phyloP scores from a whole-genome alignment of 2,797 vertebrate genomes.

The Tauraco hartlaubi region DNA sequence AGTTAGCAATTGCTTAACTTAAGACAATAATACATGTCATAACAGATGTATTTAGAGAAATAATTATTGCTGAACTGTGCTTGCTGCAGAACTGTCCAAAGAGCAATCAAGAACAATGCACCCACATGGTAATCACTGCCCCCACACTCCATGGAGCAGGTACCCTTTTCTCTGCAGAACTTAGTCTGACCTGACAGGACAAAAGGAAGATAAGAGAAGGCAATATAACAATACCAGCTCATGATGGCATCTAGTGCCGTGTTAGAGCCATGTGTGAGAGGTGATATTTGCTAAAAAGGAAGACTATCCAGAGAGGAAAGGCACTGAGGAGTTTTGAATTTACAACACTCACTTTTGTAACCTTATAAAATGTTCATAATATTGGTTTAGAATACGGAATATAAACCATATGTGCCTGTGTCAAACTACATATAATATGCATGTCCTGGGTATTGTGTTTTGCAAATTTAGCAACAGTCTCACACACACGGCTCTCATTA shows the following conservation, averaged over 20 bases:
- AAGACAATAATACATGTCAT: neutral
- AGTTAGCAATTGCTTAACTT: neutral
- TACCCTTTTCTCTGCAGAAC: neutral
- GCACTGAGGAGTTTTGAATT: slow-evolving; percentile 50
- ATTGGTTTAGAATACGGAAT: slow-evolving; percentile 66
- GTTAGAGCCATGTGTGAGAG: neutral
- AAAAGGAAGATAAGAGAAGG: neutral
- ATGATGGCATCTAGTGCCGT: neutral
- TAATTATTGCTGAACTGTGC: neutral
- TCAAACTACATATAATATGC: slow-evolving; percentile 59
- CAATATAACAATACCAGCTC: neutral
- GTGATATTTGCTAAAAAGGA: neutral
- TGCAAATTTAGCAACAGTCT: slow-evolving; percentile 69
- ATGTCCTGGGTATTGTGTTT: slow-evolving; percentile 69
- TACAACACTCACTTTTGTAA: slow-evolving; percentile 65
- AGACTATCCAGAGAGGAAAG: neutral
- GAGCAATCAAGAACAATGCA: neutral
- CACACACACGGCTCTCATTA: slow-evolving; percentile 70
- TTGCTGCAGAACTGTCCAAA: neutral
- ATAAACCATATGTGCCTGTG: slow-evolving; percentile 69
- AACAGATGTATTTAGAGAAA: neutral
- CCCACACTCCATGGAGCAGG: neutral
- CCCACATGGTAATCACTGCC: neutral
- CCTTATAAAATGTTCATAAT: slow-evolving; percentile 69
- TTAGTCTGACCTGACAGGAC: neutral